Evolutionary conservation across 2,797 vertebrate genomes (phyloP), one percentile per base, ranked within the genome.

Genomic region (Hafferia zeledoni): DNA sequence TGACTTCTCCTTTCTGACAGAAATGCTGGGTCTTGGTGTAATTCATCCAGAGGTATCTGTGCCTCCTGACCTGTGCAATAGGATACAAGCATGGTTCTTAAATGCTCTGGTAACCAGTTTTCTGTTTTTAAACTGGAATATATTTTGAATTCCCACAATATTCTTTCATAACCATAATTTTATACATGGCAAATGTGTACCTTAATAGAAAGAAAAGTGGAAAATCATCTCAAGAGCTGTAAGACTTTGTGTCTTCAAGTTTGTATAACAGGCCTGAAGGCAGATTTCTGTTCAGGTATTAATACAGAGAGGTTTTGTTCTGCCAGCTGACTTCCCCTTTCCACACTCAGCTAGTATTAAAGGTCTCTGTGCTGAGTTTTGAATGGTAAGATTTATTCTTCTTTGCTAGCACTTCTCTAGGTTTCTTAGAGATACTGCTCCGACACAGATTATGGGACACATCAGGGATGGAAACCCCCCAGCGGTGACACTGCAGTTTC

Each of bases 181-280:
- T 56, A 16, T 83, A 31, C 0, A 2, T 83, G 63, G 47, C 27
- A 90, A 47, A 68, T 65, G 9, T 83, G 27, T 46, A 46, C 35
- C 15, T 86, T 86, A 88, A 86, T 78, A 91, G 87, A 78, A 86
- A 69, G 68, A 63, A 75, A 94, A 88, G 61, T 69, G 57, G 72
- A 59, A 92, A 92, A 90, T 83, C 5, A 22, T 55, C 83, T 90
- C 47, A 43, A 81, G 71, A 91, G 44, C 44, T 61, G 46, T 85
- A 78, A 85, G 52, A 57, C 41, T 90, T 83, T 77, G 46, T 33
- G 68, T 91, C 47, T 49, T 83, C 56, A 46, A 71, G 65, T 89
- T 31, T 71, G 37, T 50, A 2, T 80, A 75, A 64, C 49, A 80
- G 52, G 27, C 82, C 49, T 83, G 84, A 92, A 60, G 82, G 64